Evolutionary conservation across 2,113 vertebrate species (phyloP).

Genomic region (Pavo muticus): DNA sequence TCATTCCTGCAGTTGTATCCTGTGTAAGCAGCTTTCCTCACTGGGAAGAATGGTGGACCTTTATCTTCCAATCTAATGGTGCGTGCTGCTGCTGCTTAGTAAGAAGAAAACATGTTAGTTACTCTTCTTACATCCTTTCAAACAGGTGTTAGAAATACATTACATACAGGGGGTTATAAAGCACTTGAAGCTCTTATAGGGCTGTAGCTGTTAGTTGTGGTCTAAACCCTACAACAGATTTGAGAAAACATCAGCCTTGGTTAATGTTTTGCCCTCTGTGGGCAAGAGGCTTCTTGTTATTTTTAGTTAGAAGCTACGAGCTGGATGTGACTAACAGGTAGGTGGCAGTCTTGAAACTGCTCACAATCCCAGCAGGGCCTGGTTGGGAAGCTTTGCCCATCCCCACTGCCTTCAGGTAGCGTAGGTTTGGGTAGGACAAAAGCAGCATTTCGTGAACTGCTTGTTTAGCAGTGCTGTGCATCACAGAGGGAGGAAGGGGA

Average conservation of each 20-base stretch:
- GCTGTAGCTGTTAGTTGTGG: background rate
- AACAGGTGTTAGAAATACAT: background rate
- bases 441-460: background rate
- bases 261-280: background rate
- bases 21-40: background rate
- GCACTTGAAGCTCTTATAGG: fast-evolving
- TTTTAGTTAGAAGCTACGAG: background rate
- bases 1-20: background rate
- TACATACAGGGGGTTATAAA: background rate
- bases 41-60: fast-evolving
- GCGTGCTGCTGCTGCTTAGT: background rate
- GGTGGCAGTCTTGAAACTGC: background rate
- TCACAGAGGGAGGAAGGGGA: background rate
- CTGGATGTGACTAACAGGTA: background rate
- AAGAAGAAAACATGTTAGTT: background rate
- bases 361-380: background rate
- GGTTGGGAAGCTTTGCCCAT: background rate
- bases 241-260: background rate
- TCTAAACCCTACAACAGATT: fast-evolving
- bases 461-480: background rate
- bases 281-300: background rate
- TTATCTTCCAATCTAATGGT: background rate
- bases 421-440: background rate
- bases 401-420: background rate
- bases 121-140: background rate